Percentiles rank a stretch among this genome's conserved stretches.
Conservation (phyloP, 2,888 invertebrate species). For the Eupelmus urozonus region DNA sequence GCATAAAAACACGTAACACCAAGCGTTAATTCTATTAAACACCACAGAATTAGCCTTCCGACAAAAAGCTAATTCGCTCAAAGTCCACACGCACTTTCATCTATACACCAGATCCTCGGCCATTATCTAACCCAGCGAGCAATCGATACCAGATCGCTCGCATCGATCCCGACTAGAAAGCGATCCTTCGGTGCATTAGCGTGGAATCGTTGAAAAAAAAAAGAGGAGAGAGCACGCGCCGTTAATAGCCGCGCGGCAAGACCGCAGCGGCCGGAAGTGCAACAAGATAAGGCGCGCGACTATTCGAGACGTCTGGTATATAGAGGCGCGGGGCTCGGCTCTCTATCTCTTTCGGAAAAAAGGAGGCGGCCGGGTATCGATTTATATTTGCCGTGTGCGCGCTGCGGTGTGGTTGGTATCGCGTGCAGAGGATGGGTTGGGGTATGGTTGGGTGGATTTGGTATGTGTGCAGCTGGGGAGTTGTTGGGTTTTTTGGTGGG, state of each 20-base stretch:
- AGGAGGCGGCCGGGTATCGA: slow-evolving; percentile 3
- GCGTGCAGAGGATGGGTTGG: slow-evolving; percentile 9
- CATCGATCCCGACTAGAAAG: slow-evolving; percentile 27
- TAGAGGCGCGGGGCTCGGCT: neutral
- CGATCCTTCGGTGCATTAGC: slow-evolving; percentile 33
- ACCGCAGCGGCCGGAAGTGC: slow-evolving; percentile 52
- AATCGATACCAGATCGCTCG: neutral
- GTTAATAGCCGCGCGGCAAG: slow-evolving; percentile 18
- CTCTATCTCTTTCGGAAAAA: neutral
- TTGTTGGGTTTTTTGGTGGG: neutral
- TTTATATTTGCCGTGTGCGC: slow-evolving; percentile 18
- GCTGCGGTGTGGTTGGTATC: neutral
- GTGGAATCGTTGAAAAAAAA: slow-evolving; percentile 34
- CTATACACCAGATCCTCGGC: neutral
- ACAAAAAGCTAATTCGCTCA: too few species aligned
- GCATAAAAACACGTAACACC: too few species aligned
- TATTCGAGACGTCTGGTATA: slow-evolving; percentile 26
- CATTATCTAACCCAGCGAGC: neutral
- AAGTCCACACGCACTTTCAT: neutral
- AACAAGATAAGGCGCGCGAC: slow-evolving; percentile 47
- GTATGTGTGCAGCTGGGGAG: neutral
- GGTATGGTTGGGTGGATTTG: slow-evolving; percentile 6
- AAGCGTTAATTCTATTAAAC: too few species aligned
- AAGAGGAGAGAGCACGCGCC: slow-evolving; percentile 10
- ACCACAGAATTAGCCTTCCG: too few species aligned